Conservation (phyloP, 1,140 invertebrate species). For the Diploscapter pachys region DNA sequence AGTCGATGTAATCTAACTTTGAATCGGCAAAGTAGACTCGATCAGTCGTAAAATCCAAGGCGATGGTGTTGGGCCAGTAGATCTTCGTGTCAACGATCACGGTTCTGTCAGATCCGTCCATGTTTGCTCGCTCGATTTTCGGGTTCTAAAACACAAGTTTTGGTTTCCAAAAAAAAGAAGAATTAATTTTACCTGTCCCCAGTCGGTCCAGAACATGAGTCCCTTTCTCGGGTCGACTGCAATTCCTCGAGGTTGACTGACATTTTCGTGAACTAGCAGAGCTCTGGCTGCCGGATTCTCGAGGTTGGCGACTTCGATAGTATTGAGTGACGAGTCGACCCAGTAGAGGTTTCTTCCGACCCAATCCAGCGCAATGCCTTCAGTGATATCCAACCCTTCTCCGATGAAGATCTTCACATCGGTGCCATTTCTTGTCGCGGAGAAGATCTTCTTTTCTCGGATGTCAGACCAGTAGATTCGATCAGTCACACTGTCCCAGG, state of each 20-base stretch:
- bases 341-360: slow-evolving; percentile 88
- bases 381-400: slow-evolving; percentile 56
- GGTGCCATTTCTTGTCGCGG: slow-evolving; percentile 60
- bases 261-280: slow-evolving; percentile 72
- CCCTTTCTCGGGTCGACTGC: slow-evolving; percentile 82
- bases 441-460: slow-evolving; percentile 89
- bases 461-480: slow-evolving; percentile 94
- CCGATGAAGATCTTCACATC: slow-evolving; percentile 54
- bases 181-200: slow-evolving; percentile 69
- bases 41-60: slow-evolving; percentile 86
- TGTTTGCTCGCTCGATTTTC: slow-evolving; percentile 85
- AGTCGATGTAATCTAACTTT: slow-evolving; percentile 95
- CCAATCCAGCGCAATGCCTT: slow-evolving; percentile 81
- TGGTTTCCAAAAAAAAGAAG: slow-evolving; percentile 11
- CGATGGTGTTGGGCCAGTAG: slow-evolving; percentile 95
- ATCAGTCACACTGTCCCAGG: slow-evolving; percentile 87
- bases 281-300: slow-evolving; percentile 71
- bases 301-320: slow-evolving; percentile 83
- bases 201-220: slow-evolving; percentile 81
- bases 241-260: slow-evolving; percentile 88
- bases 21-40: slow-evolving; percentile 95
- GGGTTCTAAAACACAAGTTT: slow-evolving; percentile 71
- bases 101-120: slow-evolving; percentile 83
- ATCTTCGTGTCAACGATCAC: slow-evolving; percentile 91
- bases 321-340: slow-evolving; percentile 85